Percentiles rank a stretch among this genome's conserved stretches.
Conservation (phyloP, 2,888 invertebrate genomes). For the Dioctria rufipes region DNA sequence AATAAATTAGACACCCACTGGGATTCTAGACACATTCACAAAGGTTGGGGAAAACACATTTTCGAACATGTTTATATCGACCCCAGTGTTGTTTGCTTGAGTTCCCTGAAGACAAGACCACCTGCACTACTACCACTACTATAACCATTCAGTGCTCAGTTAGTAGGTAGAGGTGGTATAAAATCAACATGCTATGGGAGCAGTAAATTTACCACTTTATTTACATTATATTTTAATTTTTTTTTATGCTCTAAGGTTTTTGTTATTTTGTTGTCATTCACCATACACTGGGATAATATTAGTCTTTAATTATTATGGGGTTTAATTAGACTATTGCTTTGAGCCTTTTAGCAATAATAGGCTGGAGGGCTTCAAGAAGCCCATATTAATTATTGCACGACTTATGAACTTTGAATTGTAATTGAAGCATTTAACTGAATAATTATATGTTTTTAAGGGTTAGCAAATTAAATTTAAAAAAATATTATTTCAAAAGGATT, state of each 20-base stretch:
- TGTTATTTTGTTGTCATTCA: slow-evolving; percentile 12
- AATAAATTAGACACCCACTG: not conserved
- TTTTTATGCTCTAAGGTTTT: not conserved
- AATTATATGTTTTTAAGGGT: no score
- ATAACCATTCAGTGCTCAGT: no score
- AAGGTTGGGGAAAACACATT: not conserved
- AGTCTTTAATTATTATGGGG: slow-evolving; percentile 19
- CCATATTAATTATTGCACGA: not conserved
- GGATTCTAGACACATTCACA: no score
- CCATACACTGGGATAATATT: slow-evolving; percentile 7
- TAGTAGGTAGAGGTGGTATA: not conserved
- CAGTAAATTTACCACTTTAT: not conserved
- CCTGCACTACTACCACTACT: not conserved
- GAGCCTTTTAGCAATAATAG: not conserved
- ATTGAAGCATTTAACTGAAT: not conserved
- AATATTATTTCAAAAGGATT: no score
- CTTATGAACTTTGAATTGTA: not conserved
- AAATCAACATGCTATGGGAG: slow-evolving; percentile 6
- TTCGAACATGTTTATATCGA: not conserved
- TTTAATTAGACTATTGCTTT: not conserved
- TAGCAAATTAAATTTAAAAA: no score
- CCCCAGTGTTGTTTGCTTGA: not conserved
- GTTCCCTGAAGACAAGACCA: not conserved
- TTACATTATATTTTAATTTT: not conserved
- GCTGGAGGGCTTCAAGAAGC: not conserved